Percentiles rank a stretch among this genome's conserved stretches.
Conservation (phyloP, 2,888 invertebrate genomes). For the Nyleta sp. region DNA sequence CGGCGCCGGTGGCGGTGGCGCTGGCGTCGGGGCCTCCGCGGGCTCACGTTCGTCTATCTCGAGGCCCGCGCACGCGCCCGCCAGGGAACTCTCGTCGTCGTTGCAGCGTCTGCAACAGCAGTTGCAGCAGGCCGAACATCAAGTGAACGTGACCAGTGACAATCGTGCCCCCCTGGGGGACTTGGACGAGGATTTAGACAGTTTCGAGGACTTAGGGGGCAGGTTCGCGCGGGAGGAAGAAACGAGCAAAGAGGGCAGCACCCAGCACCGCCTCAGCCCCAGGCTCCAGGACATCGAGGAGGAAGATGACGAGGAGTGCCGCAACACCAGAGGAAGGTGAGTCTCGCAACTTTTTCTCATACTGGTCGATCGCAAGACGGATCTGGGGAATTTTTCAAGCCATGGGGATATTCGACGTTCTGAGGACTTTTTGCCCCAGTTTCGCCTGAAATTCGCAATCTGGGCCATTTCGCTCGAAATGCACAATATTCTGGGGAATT, state of each 20-base stretch:
- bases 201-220: slow-evolving; percentile 69
- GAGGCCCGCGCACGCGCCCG: slow-evolving; percentile 86
- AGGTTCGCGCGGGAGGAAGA: slow-evolving; percentile 71
- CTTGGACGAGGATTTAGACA: slow-evolving; percentile 76
- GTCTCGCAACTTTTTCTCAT: slow-evolving; percentile 17
- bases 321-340: slow-evolving; percentile 80
- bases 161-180: slow-evolving; percentile 73
- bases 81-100: slow-evolving; percentile 80
- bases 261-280: slow-evolving; percentile 87
- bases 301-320: slow-evolving; percentile 88
- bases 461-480: too few species aligned
- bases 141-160: slow-evolving; percentile 72
- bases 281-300: slow-evolving; percentile 92
- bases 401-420: too few species aligned
- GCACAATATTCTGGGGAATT: too few species aligned
- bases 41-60: slow-evolving; percentile 77
- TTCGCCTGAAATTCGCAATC: too few species aligned
- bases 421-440: too few species aligned
- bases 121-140: slow-evolving; percentile 68
- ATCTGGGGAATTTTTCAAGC: too few species aligned
- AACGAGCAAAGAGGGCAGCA: slow-evolving; percentile 81
- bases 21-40: slow-evolving; percentile 75
- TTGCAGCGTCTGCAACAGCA: slow-evolving; percentile 74
- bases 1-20: slow-evolving; percentile 81
- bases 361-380: too few species aligned